These are phyloP conservation scores for Montipora capricornis DNA, from an alignment of 64 coral and sea anemone species.

Conservation along the genomic window DNA sequence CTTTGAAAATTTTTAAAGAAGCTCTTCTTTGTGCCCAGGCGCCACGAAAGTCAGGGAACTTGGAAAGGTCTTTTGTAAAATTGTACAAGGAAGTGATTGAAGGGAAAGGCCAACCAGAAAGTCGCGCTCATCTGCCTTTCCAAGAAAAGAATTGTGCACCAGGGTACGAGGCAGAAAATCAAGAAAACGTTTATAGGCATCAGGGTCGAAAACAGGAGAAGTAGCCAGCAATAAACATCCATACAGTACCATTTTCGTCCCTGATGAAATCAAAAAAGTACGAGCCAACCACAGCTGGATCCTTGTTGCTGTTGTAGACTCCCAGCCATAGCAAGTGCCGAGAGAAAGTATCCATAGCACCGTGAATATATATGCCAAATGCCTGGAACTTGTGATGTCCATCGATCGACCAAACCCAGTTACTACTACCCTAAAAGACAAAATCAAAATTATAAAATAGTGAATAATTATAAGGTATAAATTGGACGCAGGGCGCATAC, in stretches of 20 bases:
- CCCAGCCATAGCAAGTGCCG: slow-evolving; percentile 3
- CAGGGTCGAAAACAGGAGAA: background rate
- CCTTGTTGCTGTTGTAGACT: slow-evolving; percentile 21
- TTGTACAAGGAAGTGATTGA: too few relatives aligned
- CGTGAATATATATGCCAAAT: slow-evolving; percentile 50
- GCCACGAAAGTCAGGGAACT: too few relatives aligned
- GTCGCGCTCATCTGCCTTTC: too few relatives aligned
- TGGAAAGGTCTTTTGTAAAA: too few relatives aligned
- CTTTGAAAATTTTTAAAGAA: too few relatives aligned
- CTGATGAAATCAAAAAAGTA: slow-evolving; percentile 29
- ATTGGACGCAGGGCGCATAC: too few relatives aligned
- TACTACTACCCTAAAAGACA: background rate
- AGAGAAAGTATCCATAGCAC: slow-evolving; percentile 47
- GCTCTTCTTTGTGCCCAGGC: too few relatives aligned
- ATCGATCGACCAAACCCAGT: slow-evolving; percentile 48
- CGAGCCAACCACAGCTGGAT: background rate
- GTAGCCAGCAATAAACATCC: background rate
- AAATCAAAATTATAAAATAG: too few relatives aligned
- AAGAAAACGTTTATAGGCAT: background rate
- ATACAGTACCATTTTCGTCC: slow-evolving; percentile 22
- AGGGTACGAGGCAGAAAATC: background rate
- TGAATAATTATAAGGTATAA: too few relatives aligned
- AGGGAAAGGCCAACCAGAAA: too few relatives aligned
- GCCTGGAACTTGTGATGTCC: slow-evolving; percentile 38
- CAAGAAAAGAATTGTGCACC: too few relatives aligned